A percentile compares a stretch with the other conserved stretches of the same genome.
Evolutionary conservation across 2,888 invertebrate species (phyloP).

Genomic region (Acanthosepion esculentum): DNA sequence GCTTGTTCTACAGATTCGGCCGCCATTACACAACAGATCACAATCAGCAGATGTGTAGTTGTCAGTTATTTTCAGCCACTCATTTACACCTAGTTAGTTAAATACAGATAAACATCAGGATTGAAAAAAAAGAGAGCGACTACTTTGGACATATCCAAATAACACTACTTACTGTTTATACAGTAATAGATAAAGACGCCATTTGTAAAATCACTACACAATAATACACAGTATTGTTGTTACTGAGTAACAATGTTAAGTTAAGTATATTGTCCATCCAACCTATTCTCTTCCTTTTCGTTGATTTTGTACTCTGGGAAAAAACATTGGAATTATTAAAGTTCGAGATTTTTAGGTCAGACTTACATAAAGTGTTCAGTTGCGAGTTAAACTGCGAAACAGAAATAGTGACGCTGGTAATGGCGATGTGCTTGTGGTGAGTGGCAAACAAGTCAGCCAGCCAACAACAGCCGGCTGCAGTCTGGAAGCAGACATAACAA

Average conservation of each 20-base stretch:
- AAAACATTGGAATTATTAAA: background rate
- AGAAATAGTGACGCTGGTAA: background rate
- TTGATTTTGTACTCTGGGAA: background rate
- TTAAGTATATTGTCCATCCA: background rate
- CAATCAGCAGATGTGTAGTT: background rate
- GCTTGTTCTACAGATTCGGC: background rate
- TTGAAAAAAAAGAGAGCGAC: background rate
- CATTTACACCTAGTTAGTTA: background rate
- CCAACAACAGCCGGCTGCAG: slow-evolving; percentile 40
- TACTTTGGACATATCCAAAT: background rate
- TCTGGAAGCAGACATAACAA: slow-evolving; percentile 40
- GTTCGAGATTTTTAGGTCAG: slow-evolving; percentile 33
- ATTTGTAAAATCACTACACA: slow-evolving; percentile 1
- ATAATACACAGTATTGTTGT: background rate
- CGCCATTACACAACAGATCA: background rate
- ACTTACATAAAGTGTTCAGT: background rate
- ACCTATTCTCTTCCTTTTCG: background rate
- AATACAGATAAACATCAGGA: no score
- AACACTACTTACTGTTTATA: background rate
- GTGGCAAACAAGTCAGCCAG: background rate
- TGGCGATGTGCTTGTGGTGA: background rate
- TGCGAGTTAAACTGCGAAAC: background rate
- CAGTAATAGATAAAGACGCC: background rate
- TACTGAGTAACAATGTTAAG: background rate
- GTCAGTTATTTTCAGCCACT: background rate